These are phyloP conservation scores for Lithophane leautieri DNA, from an alignment of 2,888 invertebrate species.

Conservation along the genomic window DNA sequence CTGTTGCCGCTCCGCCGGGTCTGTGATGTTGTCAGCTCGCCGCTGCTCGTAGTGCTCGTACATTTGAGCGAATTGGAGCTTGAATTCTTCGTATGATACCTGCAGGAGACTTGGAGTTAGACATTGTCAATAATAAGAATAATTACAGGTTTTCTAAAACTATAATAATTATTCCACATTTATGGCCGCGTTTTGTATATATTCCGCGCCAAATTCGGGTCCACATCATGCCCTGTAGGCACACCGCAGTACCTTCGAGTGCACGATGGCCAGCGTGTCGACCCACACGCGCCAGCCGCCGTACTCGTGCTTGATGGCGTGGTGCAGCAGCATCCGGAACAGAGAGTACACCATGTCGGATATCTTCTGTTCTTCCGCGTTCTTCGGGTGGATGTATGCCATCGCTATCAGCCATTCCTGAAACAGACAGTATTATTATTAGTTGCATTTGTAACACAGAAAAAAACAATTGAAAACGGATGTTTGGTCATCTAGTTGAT, in stretches of 20 bases:
- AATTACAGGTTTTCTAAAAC: background rate
- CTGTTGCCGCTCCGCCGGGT: conserved; percentile 97
- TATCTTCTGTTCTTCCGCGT: conserved; percentile 98
- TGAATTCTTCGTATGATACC: conserved; percentile 99
- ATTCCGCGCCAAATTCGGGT: background rate
- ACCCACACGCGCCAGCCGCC: conserved; percentile 99
- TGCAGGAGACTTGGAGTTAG: conserved; percentile 72
- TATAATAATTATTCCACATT: background rate
- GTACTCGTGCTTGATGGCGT: conserved; percentile 99
- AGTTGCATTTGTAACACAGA: background rate
- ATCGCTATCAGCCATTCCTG: conserved; percentile 98
- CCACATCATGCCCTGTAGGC: conserved; percentile 44
- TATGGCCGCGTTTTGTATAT: background rate
- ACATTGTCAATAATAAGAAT: background rate
- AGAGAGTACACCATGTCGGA: conserved; percentile 99
- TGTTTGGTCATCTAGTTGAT: too few species aligned
- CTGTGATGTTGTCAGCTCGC: conserved; percentile 98
- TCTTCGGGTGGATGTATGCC: conserved; percentile 99
- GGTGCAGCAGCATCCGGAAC: conserved; percentile 99
- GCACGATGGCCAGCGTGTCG: conserved; percentile 99
- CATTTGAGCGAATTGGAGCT: conserved; percentile 99
- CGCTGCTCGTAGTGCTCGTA: conserved; percentile 98
- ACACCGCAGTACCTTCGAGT: conserved; percentile 95
- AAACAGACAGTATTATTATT: conserved; percentile 12
- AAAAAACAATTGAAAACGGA: background rate